Conservation (phyloP, 2,113 vertebrate genomes). For the zebrafish (Danio rerio) region GRCz12tu NC_133197.1:21638001-21638500, state of each 20-base stretch:
- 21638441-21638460: constrained; percentile 59
- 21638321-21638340: constrained; percentile 37
- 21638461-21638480: constrained; percentile 54
- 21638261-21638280: constrained; percentile 62
- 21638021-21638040: too few relatives aligned
- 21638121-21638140: constrained; percentile 1
- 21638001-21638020: too few relatives aligned
- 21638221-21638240: constrained; percentile 44
- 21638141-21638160: constrained; percentile 37
- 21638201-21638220: constrained; percentile 14
- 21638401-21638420: constrained; percentile 32
- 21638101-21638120: too few relatives aligned
- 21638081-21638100: too few relatives aligned
- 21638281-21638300: constrained; percentile 66
- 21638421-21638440: constrained; percentile 34
- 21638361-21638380: constrained; percentile 59
- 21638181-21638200: constrained; percentile 39
- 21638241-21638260: constrained; percentile 67
- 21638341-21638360: constrained; percentile 43
- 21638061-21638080: too few relatives aligned
- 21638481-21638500: constrained; percentile 48
- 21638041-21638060: too few relatives aligned
- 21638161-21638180: constrained; percentile 40
- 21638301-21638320: constrained; percentile 27
- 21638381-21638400: constrained; percentile 44